Evolutionary conservation across 2,113 vertebrate species (phyloP).

Genomic region (Sylvietta virens): DNA sequence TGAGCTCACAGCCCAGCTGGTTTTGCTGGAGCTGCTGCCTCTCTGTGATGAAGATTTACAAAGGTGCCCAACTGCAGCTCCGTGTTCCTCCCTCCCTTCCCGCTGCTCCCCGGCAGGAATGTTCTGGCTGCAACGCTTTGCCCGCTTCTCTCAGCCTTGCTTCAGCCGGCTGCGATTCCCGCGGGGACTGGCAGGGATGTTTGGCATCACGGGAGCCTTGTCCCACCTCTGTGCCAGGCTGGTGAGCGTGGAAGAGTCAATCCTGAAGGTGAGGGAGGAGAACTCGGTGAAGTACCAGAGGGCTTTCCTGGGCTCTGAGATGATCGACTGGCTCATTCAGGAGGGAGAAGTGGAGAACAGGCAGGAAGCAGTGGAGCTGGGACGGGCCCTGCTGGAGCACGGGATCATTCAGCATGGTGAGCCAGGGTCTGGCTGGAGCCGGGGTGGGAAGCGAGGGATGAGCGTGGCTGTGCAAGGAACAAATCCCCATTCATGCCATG

Average conservation of each 20-base stretch:
- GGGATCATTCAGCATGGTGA: slow-evolving; percentile 85
- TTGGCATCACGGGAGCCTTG: not conserved
- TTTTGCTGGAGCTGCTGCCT: not conserved
- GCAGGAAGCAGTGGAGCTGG: slow-evolving; percentile 75
- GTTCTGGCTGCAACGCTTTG: not conserved
- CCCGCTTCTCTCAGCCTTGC: not conserved
- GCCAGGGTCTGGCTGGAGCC: fast-evolving
- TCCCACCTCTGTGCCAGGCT: slow-evolving; percentile 69
- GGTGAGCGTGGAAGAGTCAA: slow-evolving; percentile 70
- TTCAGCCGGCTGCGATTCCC: not conserved
- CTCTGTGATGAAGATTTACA: not conserved
- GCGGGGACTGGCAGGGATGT: fast-evolving
- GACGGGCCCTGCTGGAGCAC: slow-evolving; percentile 76
- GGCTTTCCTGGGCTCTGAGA: slow-evolving; percentile 77
- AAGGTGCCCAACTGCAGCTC: not conserved
- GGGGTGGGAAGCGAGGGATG: not conserved
- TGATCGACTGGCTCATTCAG: slow-evolving; percentile 84
- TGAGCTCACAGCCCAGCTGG: not conserved
- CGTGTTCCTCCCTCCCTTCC: not conserved
- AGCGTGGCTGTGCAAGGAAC: not conserved
- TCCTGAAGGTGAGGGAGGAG: slow-evolving; percentile 80
- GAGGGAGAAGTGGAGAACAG: slow-evolving; percentile 77
- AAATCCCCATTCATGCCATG: slow-evolving; percentile 14
- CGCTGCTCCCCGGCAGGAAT: not conserved
- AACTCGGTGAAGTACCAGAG: slow-evolving; percentile 76